phyloP scores from a whole-genome alignment of 2,113 vertebrate genomes.

The Parotia lawesii region DNA sequence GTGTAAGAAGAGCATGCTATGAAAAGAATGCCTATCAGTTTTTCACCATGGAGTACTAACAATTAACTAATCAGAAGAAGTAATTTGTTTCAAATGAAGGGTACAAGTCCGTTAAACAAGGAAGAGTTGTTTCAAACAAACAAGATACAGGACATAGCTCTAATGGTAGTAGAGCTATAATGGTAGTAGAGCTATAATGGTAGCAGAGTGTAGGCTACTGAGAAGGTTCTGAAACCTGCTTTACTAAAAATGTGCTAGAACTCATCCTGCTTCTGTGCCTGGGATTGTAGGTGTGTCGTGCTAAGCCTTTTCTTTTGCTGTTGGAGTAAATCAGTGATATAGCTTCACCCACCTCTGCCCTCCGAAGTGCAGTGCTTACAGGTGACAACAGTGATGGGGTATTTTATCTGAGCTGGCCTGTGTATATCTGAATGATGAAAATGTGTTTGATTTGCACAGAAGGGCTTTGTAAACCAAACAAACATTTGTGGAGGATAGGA shows the following conservation, averaged over 20 bases:
- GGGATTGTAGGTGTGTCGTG: background rate
- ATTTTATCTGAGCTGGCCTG: background rate
- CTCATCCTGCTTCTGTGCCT: background rate
- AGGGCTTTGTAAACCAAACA: background rate
- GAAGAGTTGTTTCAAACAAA: background rate
- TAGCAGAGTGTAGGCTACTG: background rate
- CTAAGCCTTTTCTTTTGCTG: background rate
- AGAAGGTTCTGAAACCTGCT: background rate
- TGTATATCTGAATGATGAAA: background rate
- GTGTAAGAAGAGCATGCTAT: background rate
- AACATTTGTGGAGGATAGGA: background rate
- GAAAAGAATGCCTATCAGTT: background rate
- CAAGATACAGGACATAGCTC: background rate
- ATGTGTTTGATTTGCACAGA: background rate
- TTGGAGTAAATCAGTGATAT: background rate
- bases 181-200: background rate
- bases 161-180: background rate
- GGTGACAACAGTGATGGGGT: background rate
- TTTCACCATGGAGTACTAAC: background rate
- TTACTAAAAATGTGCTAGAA: background rate
- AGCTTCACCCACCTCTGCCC: background rate
- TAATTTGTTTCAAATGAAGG: background rate
- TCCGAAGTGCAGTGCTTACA: background rate
- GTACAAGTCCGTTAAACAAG: background rate
- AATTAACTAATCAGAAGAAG: background rate